Percentiles rank a stretch among this genome's conserved stretches.
Evolutionary conservation across 1,140 invertebrate genomes (phyloP).

Genomic region (Lethrus apterus): DNA sequence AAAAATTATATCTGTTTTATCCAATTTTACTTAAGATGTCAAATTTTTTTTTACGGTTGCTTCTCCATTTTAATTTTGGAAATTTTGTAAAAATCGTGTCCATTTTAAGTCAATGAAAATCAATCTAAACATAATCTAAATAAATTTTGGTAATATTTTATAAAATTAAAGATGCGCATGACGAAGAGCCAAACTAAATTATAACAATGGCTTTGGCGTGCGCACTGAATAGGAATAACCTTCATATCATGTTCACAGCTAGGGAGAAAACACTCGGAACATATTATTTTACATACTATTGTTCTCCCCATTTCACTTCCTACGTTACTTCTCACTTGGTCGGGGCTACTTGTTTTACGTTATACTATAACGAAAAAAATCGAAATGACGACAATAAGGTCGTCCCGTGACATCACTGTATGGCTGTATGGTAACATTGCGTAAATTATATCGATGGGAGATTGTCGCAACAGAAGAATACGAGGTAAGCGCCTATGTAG

Average conservation of each 20-base stretch:
- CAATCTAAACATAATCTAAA: too few species aligned
- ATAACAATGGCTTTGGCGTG: slow-evolving; percentile 7
- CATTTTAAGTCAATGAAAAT: too few species aligned
- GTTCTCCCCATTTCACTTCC: neutral
- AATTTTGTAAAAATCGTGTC: too few species aligned
- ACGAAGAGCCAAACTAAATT: too few species aligned
- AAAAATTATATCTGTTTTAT: too few species aligned
- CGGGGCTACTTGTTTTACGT: neutral
- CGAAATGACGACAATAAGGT: too few species aligned
- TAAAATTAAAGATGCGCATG: neutral
- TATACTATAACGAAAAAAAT: neutral
- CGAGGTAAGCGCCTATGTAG: slow-evolving; percentile 5
- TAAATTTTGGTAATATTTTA: too few species aligned
- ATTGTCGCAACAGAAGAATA: neutral
- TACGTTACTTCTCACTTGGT: neutral
- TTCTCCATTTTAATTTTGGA: too few species aligned
- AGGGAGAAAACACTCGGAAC: neutral
- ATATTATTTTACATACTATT: neutral
- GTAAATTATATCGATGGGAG: neutral
- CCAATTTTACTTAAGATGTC: too few species aligned
- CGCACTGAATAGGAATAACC: slow-evolving; percentile 12
- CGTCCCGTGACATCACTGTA: too few species aligned
- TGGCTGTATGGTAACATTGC: too few species aligned
- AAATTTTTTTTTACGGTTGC: too few species aligned
- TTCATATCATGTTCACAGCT: slow-evolving; percentile 2